Conservation (phyloP, 1,140 invertebrate species). For the Odontomachus brunneus region DNA sequence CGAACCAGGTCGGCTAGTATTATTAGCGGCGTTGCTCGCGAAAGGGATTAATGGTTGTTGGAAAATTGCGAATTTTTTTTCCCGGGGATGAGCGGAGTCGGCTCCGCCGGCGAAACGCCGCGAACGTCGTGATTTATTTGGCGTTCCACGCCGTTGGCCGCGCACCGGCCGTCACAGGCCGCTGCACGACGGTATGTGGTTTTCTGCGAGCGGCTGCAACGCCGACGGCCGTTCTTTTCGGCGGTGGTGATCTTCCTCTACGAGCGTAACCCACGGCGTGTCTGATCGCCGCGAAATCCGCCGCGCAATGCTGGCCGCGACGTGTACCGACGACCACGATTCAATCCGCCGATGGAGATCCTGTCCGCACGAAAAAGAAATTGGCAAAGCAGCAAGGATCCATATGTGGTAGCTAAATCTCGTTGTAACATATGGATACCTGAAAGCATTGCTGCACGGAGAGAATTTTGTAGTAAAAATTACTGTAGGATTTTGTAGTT, state of each 20-base stretch:
- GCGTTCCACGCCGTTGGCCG: constrained; percentile 50
- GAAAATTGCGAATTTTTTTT: constrained; percentile 31
- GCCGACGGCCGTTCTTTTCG: constrained; percentile 43
- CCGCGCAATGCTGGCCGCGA: not conserved
- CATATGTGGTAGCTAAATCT: too few relatives aligned
- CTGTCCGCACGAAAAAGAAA: not conserved
- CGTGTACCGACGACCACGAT: not conserved
- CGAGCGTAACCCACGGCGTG: constrained; percentile 6
- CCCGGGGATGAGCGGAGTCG: constrained; percentile 16
- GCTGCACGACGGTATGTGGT: constrained; percentile 38
- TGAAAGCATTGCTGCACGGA: too few relatives aligned
- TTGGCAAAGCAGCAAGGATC: too few relatives aligned
- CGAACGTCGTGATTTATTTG: constrained; percentile 53
- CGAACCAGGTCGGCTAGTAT: too few relatives aligned
- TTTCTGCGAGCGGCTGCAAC: constrained; percentile 16
- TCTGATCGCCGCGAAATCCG: constrained; percentile 31
- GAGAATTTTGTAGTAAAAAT: too few relatives aligned
- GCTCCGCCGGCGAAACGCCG: not conserved
- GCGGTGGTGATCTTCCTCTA: constrained; percentile 7
- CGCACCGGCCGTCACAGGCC: constrained; percentile 19
- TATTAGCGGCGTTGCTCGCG: constrained; percentile 15
- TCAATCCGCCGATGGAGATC: not conserved
- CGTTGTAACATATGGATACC: too few relatives aligned
- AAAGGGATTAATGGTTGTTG: constrained; percentile 17
- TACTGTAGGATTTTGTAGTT: too few relatives aligned